Conservation (phyloP, 2,888 invertebrate genomes). For the Zygogramma bicolorata region DNA sequence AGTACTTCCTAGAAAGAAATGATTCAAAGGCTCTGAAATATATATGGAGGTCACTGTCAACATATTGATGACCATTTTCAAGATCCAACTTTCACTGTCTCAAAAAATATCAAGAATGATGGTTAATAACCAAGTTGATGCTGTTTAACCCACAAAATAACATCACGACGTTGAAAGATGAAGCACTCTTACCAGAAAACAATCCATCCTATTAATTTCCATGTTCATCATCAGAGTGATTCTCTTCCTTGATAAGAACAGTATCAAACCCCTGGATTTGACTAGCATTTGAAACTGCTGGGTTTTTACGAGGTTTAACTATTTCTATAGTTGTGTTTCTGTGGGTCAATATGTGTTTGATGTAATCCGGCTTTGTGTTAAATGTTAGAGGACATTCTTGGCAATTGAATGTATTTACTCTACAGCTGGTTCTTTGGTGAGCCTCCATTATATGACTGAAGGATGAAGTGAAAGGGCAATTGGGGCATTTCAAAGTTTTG, state of each 20-base stretch:
- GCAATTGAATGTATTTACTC: conserved; percentile 17
- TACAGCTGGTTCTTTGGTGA: conserved; percentile 15
- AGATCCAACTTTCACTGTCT: too few species aligned
- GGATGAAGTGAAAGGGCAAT: conserved; percentile 29
- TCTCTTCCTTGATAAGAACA: conserved; percentile 1
- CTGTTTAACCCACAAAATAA: too few species aligned
- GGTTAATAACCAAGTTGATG: too few species aligned
- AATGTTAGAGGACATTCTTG: conserved; percentile 22
- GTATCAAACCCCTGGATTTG: background rate
- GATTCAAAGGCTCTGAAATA: too few species aligned
- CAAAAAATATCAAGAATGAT: too few species aligned
- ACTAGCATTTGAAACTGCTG: background rate
- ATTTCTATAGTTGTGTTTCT: conserved; percentile 12
- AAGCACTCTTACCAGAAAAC: too few species aligned
- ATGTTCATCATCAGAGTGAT: background rate
- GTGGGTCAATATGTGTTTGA: conserved; percentile 33
- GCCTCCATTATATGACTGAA: conserved; percentile 20
- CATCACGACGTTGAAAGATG: too few species aligned
- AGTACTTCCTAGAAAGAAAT: too few species aligned
- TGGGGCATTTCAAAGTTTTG: conserved; percentile 20
- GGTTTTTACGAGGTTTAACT: background rate
- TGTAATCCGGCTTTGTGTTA: conserved; percentile 21
- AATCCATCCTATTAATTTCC: background rate
- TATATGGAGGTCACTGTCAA: too few species aligned
- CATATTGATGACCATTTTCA: too few species aligned